Percentiles rank a stretch among this genome's conserved stretches.
These are phyloP conservation scores for Odontothrips loti DNA, from an alignment of 2,888 invertebrate genomes.

Conservation along the genomic window DNA sequence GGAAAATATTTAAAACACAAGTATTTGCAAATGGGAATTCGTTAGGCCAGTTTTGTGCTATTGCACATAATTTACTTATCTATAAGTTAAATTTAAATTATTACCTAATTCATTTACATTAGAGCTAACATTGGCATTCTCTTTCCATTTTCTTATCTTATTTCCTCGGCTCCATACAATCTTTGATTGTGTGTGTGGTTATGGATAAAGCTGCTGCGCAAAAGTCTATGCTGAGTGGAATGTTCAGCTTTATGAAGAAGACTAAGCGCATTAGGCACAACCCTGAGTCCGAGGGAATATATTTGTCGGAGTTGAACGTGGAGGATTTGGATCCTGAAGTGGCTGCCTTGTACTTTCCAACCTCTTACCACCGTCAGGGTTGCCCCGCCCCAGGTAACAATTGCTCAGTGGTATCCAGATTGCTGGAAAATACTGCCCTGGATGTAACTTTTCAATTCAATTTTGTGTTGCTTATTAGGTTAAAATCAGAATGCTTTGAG, in stretches of 20 bases:
- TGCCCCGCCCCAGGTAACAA: constrained; percentile 22
- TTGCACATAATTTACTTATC: too few relatives aligned
- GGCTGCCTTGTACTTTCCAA: constrained; percentile 79
- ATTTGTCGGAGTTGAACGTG: constrained; percentile 87
- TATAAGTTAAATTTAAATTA: not conserved
- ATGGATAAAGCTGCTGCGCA: constrained; percentile 47
- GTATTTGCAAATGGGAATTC: too few relatives aligned
- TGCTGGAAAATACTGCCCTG: not conserved
- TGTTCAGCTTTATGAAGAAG: constrained; percentile 90
- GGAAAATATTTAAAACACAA: not conserved
- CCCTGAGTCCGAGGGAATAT: constrained; percentile 73
- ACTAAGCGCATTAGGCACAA: constrained; percentile 58
- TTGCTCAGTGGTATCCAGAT: not conserved
- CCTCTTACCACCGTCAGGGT: constrained; percentile 48
- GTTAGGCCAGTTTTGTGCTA: too few relatives aligned
- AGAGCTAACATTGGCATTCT: constrained; percentile 23
- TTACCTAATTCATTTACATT: not conserved
- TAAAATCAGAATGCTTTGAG: too few relatives aligned
- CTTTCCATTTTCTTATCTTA: constrained; percentile 2
- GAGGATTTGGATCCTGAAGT: constrained; percentile 90
- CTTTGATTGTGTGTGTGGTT: not conserved
- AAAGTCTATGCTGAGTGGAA: constrained; percentile 77
- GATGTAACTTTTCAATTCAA: too few relatives aligned
- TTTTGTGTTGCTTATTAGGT: too few relatives aligned
- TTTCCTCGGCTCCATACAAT: constrained; percentile 2